Base-by-base conservation (phyloP, 2,888 invertebrate species). In the Lasioglossum villosulum region DNA sequence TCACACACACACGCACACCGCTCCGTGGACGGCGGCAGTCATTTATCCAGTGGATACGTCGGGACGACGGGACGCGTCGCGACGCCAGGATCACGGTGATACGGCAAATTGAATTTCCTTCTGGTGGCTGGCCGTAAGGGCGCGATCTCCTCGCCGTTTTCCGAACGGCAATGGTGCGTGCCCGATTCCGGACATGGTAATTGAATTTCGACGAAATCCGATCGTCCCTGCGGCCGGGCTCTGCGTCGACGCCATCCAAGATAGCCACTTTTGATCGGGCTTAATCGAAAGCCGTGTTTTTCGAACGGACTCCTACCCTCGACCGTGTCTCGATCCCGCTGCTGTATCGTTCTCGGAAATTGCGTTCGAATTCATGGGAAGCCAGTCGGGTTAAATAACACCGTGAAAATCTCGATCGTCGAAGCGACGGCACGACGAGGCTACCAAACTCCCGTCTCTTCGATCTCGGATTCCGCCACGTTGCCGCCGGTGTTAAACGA, bases 61-160 rank as follows among this genome's bases (percentile, higher is more conserved):
- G 63, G 12, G 10, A 48, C 37, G 48, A 39, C 72, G 23, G 42
- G 70, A 70, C 39, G 70, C 68, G 68, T 75, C 78, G 70, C 78
- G 77, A 70, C n/a, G 56, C 37, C 34, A 34, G 75, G n/a, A 63
- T 45, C 59, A 37, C 27, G 72, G n/a, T 52, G 84, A 80, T 87
- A 86, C 88, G 81, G 73, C 75, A 68, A 86, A 87, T 88, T 87
- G 86, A 85, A 88, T 89, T 89, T 89, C 89, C 86, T 91, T 76
- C 82, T 30, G 77, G 84, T 68, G 82, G 72, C 56, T 76, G 56
- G 78, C 56, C 83, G 70, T 68, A 70, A 75, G 71, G 73, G 39
- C 70, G 27, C 34, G 81, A 78, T 23, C 52, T 80, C 59, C 75
- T 70, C 42, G 48, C 12, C 63, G 86, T 86, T 75, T 71, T 70